These are phyloP conservation scores for Rattus norvegicus DNA, from an alignment of 2,113 vertebrate genomes.

Conservation along the genomic window DNA sequence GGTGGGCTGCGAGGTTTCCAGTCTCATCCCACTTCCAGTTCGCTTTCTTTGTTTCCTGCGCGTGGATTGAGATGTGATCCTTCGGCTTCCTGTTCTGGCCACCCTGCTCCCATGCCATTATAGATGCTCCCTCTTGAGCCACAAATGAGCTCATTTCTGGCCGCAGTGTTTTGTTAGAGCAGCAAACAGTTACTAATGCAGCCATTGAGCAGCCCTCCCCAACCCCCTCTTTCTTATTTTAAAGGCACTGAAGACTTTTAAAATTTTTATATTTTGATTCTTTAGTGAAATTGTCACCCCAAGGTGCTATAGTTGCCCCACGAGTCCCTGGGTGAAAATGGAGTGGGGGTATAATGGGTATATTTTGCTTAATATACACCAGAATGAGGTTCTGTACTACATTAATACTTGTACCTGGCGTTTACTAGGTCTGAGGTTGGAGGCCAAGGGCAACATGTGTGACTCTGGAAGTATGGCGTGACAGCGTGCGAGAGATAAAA, in stretches of 20 bases:
- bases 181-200: neutral
- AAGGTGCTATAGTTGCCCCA: neutral
- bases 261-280: neutral
- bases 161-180: neutral
- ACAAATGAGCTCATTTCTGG: too few relatives aligned
- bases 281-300: neutral
- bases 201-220: neutral
- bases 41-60: too few relatives aligned
- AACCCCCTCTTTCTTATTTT: neutral
- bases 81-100: too few relatives aligned
- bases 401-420: neutral
- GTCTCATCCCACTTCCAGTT: too few relatives aligned
- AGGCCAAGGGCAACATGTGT: neutral
- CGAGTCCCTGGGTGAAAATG: neutral
- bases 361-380: rapidly evolving
- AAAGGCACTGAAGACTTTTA: neutral
- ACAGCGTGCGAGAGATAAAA: neutral
- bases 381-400: rapidly evolving
- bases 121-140: too few relatives aligned
- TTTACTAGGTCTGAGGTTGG: neutral
- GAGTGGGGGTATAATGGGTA: too few relatives aligned
- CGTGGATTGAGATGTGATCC: too few relatives aligned
- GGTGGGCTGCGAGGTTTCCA: too few relatives aligned
- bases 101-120: too few relatives aligned
- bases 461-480: rapidly evolving